These are phyloP conservation scores for Eira barbara DNA, from an alignment of 2,113 vertebrate genomes.

Conservation along the genomic window DNA sequence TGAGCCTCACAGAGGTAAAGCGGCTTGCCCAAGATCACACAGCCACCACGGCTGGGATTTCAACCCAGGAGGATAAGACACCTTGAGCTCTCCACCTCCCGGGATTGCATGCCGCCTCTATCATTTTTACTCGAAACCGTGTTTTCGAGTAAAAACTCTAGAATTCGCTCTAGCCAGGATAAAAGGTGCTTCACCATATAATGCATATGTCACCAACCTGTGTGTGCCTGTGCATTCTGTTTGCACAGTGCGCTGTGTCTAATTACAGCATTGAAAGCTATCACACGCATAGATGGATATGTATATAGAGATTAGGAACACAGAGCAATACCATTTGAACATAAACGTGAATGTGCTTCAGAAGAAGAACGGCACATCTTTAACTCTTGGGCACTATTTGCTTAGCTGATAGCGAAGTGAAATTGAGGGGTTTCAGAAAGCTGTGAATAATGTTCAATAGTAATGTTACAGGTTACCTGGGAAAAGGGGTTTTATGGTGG, in stretches of 20 bases:
- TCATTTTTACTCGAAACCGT: neutral
- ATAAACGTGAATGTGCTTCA: neutral
- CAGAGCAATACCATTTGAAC: neutral
- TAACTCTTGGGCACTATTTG: conserved; percentile 5
- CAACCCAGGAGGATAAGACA: neutral
- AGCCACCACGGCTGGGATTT: neutral
- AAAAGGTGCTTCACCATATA: neutral
- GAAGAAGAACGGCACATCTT: neutral
- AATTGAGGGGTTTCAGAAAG: neutral
- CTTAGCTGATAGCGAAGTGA: conserved; percentile 11
- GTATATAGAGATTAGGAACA: neutral
- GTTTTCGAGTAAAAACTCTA: no score
- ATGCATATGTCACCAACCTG: neutral
- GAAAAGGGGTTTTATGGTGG: neutral
- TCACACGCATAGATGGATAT: neutral
- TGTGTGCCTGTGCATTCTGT: neutral
- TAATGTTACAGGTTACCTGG: conserved; percentile 44
- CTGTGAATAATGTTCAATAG: conserved; percentile 27
- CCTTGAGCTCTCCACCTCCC: neutral
- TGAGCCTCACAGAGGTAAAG: neutral
- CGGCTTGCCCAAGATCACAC: neutral
- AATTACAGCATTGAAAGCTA: neutral
- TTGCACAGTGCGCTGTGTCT: neutral
- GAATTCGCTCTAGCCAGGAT: neutral
- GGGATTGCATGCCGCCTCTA: no score